Percentiles rank a stretch among this genome's conserved stretches.
Evolutionary conservation across 2,888 invertebrate species (phyloP).

Genomic region (Hydrotaea cyrtoneurina): DNA sequence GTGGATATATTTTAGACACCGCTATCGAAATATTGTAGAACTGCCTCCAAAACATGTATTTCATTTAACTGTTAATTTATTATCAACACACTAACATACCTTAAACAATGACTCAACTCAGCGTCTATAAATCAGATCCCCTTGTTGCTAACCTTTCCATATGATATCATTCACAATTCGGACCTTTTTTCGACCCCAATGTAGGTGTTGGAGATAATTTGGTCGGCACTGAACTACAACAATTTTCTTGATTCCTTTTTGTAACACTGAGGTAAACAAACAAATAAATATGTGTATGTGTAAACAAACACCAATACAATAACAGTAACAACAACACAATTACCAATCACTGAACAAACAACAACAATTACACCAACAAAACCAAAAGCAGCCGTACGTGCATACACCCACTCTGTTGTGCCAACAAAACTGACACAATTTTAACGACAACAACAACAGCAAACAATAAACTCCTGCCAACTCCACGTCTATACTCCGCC

Average conservation of each 20-base stretch:
- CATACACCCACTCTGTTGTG: conserved; percentile 19
- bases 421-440: conserved; percentile 29
- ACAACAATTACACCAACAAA: conserved; percentile 31
- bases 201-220: too few relatives aligned
- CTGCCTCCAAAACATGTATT: too few relatives aligned
- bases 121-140: too few relatives aligned
- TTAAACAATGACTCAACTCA: too few relatives aligned
- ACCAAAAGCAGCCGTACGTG: conserved; percentile 18
- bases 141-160: too few relatives aligned
- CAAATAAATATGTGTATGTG: not conserved
- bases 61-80: too few relatives aligned
- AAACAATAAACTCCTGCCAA: conserved; percentile 70
- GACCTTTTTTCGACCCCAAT: too few relatives aligned
- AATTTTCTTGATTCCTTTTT: not conserved
- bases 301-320: conserved; percentile 31
- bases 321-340: conserved; percentile 45
- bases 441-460: conserved; percentile 41
- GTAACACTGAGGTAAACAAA: not conserved
- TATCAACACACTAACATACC: too few relatives aligned
- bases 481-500: not conserved
- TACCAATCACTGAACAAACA: conserved; percentile 47
- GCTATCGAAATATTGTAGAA: too few relatives aligned
- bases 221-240: not conserved
- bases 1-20: too few relatives aligned
- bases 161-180: too few relatives aligned